Conservation (phyloP, 92 coral and sea anemone species). For the Bergia sp. region DNA sequence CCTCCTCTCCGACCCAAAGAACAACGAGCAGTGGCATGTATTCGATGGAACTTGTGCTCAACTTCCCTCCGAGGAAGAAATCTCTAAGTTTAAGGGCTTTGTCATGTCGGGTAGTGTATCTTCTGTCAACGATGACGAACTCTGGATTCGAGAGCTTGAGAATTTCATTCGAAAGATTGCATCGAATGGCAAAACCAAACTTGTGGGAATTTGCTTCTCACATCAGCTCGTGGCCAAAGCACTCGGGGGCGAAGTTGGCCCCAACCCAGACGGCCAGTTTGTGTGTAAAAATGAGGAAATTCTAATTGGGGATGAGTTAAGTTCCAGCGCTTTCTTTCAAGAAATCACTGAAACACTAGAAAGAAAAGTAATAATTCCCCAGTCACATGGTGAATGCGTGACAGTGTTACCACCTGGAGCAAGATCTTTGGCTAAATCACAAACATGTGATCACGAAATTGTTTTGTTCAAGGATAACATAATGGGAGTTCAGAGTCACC, state of each 20-base stretch:
- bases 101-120: conserved; percentile 46
- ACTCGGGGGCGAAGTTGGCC: conserved; percentile 49
- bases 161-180: conserved; percentile 36
- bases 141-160: conserved; percentile 40
- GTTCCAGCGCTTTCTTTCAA: conserved; percentile 2
- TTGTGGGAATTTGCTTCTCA: conserved; percentile 39
- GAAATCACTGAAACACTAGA: conserved; percentile 20
- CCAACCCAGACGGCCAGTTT: conserved; percentile 43
- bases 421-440: conserved; percentile 25
- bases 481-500: conserved; percentile 44
- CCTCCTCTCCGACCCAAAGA: not conserved
- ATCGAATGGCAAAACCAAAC: conserved; percentile 26
- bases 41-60: conserved; percentile 23
- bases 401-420: conserved; percentile 35
- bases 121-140: conserved; percentile 48
- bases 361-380: conserved; percentile 25
- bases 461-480: conserved; percentile 47
- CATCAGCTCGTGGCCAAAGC: conserved; percentile 43
- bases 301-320: conserved; percentile 29
- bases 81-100: conserved; percentile 36
- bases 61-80: conserved; percentile 42
- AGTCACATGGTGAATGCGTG: conserved; percentile 49
- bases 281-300: conserved; percentile 51
- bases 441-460: conserved; percentile 42
- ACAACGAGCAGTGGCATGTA: conserved; percentile 10